These are phyloP conservation scores for Osmoderma eremita DNA, from an alignment of 2,888 invertebrate species.

Conservation along the genomic window DNA sequence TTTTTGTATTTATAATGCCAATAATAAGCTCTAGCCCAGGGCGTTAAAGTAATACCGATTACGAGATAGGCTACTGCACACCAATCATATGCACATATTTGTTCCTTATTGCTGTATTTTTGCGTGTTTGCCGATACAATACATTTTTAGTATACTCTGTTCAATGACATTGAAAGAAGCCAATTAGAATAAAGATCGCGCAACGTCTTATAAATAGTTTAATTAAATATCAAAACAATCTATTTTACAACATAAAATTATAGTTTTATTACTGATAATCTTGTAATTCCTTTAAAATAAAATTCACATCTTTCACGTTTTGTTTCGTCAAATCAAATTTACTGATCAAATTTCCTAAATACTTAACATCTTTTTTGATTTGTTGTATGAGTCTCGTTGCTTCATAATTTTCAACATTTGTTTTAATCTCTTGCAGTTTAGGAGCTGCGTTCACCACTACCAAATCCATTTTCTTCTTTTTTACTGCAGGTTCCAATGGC, in stretches of 20 bases:
- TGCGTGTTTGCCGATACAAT: too few species aligned
- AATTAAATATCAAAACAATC: not conserved
- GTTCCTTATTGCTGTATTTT: too few species aligned
- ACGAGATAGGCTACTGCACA: too few species aligned
- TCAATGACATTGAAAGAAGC: not conserved
- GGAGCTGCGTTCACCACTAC: not conserved
- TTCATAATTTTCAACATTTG: slow-evolving; percentile 24
- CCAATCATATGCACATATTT: too few species aligned
- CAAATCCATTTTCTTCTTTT: slow-evolving; percentile 36
- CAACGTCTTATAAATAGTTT: slow-evolving; percentile 3
- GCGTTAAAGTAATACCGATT: too few species aligned
- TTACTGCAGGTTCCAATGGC: not conserved
- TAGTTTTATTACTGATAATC: slow-evolving; percentile 21
- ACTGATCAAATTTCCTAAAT: slow-evolving; percentile 31
- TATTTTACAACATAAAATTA: not conserved
- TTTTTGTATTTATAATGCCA: too few species aligned
- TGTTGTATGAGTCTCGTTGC: slow-evolving; percentile 36
- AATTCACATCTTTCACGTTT: slow-evolving; percentile 35
- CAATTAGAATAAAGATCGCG: not conserved
- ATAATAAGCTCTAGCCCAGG: too few species aligned
- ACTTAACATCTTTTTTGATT: slow-evolving; percentile 39
- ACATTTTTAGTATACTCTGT: not conserved
- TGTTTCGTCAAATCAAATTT: slow-evolving; percentile 37
- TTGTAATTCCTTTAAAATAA: slow-evolving; percentile 36
- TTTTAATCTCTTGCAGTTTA: not conserved